Conservation (phyloP, 2,888 invertebrate species). For the Meiosimyza platycephala region DNA sequence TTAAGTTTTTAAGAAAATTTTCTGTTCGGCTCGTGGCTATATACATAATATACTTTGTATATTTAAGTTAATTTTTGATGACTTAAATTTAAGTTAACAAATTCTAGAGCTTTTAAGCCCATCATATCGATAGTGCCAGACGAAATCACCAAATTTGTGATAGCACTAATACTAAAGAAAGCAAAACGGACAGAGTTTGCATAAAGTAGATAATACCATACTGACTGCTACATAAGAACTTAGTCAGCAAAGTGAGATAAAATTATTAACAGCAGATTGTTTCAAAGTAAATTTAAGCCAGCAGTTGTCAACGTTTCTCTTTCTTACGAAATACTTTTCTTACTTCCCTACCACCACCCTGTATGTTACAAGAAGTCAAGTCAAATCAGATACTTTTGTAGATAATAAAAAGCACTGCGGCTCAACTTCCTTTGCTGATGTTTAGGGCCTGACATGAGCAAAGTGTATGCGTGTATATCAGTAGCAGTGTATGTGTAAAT, state of each 20-base stretch:
- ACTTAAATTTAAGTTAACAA: no score
- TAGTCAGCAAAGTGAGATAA: constrained; percentile 8
- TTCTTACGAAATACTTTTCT: not conserved
- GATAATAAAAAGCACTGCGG: constrained; percentile 6
- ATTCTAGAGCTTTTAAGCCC: no score
- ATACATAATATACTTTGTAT: no score
- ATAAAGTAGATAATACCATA: no score
- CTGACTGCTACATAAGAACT: no score
- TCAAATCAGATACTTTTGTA: not conserved
- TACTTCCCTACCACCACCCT: not conserved
- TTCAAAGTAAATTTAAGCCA: constrained; percentile 17
- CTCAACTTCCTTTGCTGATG: not conserved
- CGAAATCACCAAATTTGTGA: no score
- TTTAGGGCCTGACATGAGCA: not conserved
- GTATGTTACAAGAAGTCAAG: constrained; percentile 8
- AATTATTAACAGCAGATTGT: constrained; percentile 21
- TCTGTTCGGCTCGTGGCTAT: no score
- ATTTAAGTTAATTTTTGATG: no score
- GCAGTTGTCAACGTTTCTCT: not conserved
- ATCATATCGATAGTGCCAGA: no score
- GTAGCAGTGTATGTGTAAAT: constrained; percentile 27
- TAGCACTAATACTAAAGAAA: no score
- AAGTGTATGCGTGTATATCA: not conserved
- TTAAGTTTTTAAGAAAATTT: no score
- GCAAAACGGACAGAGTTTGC: no score